Percentiles rank a stretch among this genome's conserved stretches.
Evolutionary conservation across 37 sponge, comb jelly and placozoan species (phyloP).

Genomic region (Cliona cf. orientalis): DNA sequence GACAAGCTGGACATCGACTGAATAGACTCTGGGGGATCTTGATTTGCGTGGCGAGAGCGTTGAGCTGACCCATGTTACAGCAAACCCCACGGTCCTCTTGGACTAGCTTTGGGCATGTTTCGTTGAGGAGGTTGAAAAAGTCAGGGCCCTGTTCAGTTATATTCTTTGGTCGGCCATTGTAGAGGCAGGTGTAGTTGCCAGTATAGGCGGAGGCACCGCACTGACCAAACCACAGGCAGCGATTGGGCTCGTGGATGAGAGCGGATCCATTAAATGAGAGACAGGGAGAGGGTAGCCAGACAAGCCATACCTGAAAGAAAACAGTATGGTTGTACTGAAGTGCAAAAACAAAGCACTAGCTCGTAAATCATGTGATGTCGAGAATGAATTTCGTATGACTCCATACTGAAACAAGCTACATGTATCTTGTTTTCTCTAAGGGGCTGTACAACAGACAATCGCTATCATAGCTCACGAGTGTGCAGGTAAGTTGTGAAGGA

Average conservation of each 20-base stretch:
- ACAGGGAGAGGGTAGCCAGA: no score
- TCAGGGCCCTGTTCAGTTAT: slow-evolving; percentile 12
- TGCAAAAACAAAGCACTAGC: no score
- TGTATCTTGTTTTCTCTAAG: no score
- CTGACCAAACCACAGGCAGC: slow-evolving; percentile 83
- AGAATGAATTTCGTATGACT: no score
- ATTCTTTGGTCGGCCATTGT: slow-evolving; percentile 66
- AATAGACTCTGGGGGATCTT: slow-evolving; percentile 61
- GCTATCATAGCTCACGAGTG: no score
- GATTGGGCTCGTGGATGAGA: slow-evolving; percentile 56
- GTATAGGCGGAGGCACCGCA: slow-evolving; percentile 49
- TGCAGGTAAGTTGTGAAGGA: no score
- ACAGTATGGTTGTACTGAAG: no score
- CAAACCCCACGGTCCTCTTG: slow-evolving; percentile 50
- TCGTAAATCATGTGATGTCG: no score
- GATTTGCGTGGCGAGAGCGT: slow-evolving; percentile 48
- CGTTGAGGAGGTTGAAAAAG: slow-evolving; percentile 35
- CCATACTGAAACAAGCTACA: no score
- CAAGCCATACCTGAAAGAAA: no score
- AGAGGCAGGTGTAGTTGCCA: slow-evolving; percentile 71
- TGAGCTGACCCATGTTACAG: slow-evolving; percentile 65
- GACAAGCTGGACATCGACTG: slow-evolving; percentile 86
- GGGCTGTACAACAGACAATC: no score
- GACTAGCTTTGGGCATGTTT: slow-evolving; percentile 67
- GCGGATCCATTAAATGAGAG: no score